Base-by-base conservation (phyloP, 2,113 vertebrate species). In the Ornithorhynchus anatinus region DNA sequence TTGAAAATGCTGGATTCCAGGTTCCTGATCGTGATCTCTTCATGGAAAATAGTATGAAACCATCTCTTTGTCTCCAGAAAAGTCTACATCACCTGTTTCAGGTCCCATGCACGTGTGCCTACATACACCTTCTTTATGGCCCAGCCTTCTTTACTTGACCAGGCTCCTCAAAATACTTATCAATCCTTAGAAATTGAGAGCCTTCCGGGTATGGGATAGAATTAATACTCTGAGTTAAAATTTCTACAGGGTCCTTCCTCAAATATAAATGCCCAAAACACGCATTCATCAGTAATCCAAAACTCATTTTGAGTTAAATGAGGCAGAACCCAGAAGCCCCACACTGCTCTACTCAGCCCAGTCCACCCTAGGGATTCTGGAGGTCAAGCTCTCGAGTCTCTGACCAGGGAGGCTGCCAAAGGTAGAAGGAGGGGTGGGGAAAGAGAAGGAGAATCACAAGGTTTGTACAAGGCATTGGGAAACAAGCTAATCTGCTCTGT, bases 41-140 rank as follows among this genome's bases (percentile, higher is more conserved):
- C 36, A 56, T 66, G 14, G 64, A 72, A 45, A 69, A 69, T 32
- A 69, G 54, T 73, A 39, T 6, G 72, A 60, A n/a, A 13, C 9
- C 27, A n/a, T 0, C 11, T 33, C 31, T 10, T 13, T 20, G 14
- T 8, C 15, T n/a, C 15, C 13, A 44, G 47, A 10, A 5, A 7
- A 8, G 0, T 7, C n/a, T 32, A 42, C 47, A 20, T 7, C 15
- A 8, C 6, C 29, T 32, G 15, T 1, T 3, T 27, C n/a, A 8
- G 22, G 23, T n/a, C n/a, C 35, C 23, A 56, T n/a, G 25, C 22
- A 27, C 29, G n/a, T n/a, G n/a, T n/a, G n/a, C n/a, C n/a, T n/a
- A n/a, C n/a, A n/a, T n/a, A n/a, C 32, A 14, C 15, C 14, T 27
- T 43, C 13, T 39, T 16, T 43, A 43, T 32, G 38, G 42, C 39